phyloP scores from a whole-genome alignment of 2,888 invertebrate genomes.

The Zygothrica quintamaculata region DNA sequence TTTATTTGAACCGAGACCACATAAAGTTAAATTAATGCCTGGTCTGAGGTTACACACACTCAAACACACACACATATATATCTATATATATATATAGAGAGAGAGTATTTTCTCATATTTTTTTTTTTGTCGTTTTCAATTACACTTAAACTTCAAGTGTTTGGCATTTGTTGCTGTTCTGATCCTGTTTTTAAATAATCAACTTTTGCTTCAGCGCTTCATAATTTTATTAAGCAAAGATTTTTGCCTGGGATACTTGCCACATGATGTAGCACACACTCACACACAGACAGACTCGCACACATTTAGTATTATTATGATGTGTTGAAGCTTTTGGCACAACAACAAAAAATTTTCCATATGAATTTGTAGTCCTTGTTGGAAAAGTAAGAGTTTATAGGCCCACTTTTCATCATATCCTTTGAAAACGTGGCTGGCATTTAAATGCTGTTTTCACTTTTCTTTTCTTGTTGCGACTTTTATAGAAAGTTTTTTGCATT shows the following conservation, averaged over 20 bases:
- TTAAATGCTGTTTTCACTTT: conserved; percentile 44
- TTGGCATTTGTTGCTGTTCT: conserved; percentile 34
- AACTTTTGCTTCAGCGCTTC: conserved; percentile 50
- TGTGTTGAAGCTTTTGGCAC: conserved; percentile 30
- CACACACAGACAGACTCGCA: too few relatives aligned
- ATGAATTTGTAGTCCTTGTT: neutral
- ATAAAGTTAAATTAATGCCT: conserved; percentile 68
- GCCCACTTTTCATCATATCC: conserved; percentile 69
- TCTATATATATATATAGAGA: too few relatives aligned
- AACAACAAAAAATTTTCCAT: conserved; percentile 5
- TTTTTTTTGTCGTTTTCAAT: conserved; percentile 64
- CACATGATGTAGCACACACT: conserved; percentile 69
- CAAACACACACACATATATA: conserved; percentile 16
- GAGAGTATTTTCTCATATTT: conserved; percentile 19
- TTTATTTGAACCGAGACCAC: conserved; percentile 57
- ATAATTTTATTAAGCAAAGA: conserved; percentile 64
- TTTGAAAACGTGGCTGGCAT: conserved; percentile 69
- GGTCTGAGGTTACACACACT: conserved; percentile 25
- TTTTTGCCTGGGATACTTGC: conserved; percentile 56
- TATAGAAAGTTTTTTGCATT: conserved; percentile 56
- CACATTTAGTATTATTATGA: conserved; percentile 45
- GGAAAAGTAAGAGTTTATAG: conserved; percentile 30
- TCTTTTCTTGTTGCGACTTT: conserved; percentile 26
- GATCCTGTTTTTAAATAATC: conserved; percentile 32
- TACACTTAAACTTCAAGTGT: conserved; percentile 64